phyloP scores from a whole-genome alignment of 1,140 invertebrate species.

The Leptestheria dahalacensis region DNA sequence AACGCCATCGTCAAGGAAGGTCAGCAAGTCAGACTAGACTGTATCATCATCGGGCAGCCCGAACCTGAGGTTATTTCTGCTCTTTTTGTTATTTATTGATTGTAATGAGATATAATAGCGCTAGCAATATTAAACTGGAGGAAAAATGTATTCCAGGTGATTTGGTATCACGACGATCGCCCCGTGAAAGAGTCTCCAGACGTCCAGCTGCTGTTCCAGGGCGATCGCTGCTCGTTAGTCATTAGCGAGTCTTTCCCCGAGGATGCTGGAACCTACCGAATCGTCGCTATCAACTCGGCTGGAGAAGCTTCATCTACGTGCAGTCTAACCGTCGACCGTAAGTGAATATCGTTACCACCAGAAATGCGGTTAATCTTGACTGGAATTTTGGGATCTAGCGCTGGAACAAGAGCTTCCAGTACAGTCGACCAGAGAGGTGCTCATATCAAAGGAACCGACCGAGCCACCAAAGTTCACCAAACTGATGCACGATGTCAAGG shows the following conservation, averaged over 20 bases:
- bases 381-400: too few species aligned
- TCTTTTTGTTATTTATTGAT: too few species aligned
- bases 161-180: slow-evolving; percentile 69
- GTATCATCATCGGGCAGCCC: slow-evolving; percentile 65
- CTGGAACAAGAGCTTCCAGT: too few species aligned
- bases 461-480: slow-evolving; percentile 49
- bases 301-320: slow-evolving; percentile 62
- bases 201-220: slow-evolving; percentile 60
- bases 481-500: slow-evolving; percentile 46
- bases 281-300: slow-evolving; percentile 61
- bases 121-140: background rate
- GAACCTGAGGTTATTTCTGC: slow-evolving; percentile 75
- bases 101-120: too few species aligned
- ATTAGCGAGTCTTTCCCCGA: slow-evolving; percentile 57
- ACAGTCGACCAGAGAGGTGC: slow-evolving; percentile 24
- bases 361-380: too few species aligned
- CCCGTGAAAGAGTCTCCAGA: slow-evolving; percentile 73
- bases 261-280: slow-evolving; percentile 61
- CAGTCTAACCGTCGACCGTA: slow-evolving; percentile 36
- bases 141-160: slow-evolving; percentile 36
- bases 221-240: slow-evolving; percentile 59
- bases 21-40: slow-evolving; percentile 51
- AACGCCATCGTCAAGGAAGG: slow-evolving; percentile 54
- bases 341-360: background rate
- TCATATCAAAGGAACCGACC: slow-evolving; percentile 22